A percentile compares a stretch with the other conserved stretches of the same genome.
phyloP scores from a whole-genome alignment of 2,888 invertebrate species.

The Drosophila demipolita region DNA sequence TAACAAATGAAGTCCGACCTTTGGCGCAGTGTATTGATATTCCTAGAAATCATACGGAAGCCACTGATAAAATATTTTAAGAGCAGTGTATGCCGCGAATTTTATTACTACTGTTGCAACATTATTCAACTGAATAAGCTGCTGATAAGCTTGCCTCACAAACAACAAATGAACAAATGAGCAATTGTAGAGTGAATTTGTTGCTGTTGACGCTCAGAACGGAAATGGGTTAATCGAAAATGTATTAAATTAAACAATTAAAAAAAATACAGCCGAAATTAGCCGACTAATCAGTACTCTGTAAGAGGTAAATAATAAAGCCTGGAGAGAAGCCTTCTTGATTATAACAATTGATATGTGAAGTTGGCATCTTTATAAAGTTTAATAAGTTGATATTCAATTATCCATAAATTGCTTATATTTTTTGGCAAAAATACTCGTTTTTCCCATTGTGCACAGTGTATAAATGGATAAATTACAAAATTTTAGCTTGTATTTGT shows the following conservation, averaged over 20 bases:
- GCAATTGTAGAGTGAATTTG: slow-evolving; percentile 12
- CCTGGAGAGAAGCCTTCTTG: not conserved
- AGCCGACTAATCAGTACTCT: not conserved
- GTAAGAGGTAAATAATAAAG: not conserved
- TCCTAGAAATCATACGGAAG: not conserved
- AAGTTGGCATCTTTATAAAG: not conserved
- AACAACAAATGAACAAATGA: slow-evolving; percentile 11
- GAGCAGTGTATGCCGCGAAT: not conserved
- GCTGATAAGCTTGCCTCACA: slow-evolving; percentile 31
- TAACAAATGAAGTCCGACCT: slow-evolving; percentile 10
- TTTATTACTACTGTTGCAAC: not conserved
- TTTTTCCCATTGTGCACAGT: not conserved
- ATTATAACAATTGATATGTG: not conserved
- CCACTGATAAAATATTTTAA: slow-evolving; percentile 3
- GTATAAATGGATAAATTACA: not conserved
- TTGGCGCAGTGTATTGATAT: not conserved
- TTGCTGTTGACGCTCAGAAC: slow-evolving; percentile 31
- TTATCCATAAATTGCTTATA: not conserved
- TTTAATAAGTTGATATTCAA: not conserved
- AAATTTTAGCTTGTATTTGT: slow-evolving; percentile 23
- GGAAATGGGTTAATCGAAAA: slow-evolving; percentile 52
- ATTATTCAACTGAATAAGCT: slow-evolving; percentile 3
- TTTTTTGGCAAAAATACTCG: too few species aligned
- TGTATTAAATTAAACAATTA: slow-evolving; percentile 10
- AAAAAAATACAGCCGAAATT: not conserved